Evolutionary conservation across 2,797 vertebrate species (phyloP), one percentile per base, ranked within the genome.

Genomic region (Threskiornis aethiopicus): DNA sequence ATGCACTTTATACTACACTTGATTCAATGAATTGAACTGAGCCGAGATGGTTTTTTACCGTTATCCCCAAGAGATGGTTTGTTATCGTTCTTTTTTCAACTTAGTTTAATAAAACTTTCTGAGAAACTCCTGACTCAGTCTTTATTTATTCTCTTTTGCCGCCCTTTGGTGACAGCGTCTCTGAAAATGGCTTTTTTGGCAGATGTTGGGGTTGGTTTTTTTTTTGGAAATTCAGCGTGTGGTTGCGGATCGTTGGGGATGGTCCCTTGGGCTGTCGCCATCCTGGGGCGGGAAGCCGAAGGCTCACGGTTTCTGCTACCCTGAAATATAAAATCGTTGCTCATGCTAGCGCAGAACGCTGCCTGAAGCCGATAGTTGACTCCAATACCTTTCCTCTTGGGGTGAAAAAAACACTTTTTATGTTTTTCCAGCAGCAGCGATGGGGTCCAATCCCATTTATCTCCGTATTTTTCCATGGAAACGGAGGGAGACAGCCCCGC

Each of bases 171-270:
- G 49, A 41, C 16, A 14, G 62, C 4, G 14, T 44, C 52, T 37
- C 20, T 5, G 21, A n/a, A 47, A 89, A 14, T 10, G 5, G 2
- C 55, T 46, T 75, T 79, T 76, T 69, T 5, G 65, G 33, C 55
- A 55, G 33, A 8, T 0, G 0, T 21, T 21, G 20, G 3, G 0
- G n/a, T n/a, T n/a, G n/a, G n/a, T 1, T 39, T 47, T 41, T 44
- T 42, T 47, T 41, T 41, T 24, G 8, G 33, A 41, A 49, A 17
- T 26, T 17, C 13, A 11, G 16, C 3, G 1, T 28, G 24, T 49
- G 70, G 31, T 5, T 28, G 13, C 46, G 79, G 55, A 12, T 67
- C 25, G 5, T 7, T 62, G 19, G 59, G 46, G 46, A 33, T 3
- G 9, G 19, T 62, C 5, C 15, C 51, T 75, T 44, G 49, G 59